These are phyloP conservation scores for Eupithecia vulgata DNA, from an alignment of 2,888 invertebrate species.

Conservation along the genomic window DNA sequence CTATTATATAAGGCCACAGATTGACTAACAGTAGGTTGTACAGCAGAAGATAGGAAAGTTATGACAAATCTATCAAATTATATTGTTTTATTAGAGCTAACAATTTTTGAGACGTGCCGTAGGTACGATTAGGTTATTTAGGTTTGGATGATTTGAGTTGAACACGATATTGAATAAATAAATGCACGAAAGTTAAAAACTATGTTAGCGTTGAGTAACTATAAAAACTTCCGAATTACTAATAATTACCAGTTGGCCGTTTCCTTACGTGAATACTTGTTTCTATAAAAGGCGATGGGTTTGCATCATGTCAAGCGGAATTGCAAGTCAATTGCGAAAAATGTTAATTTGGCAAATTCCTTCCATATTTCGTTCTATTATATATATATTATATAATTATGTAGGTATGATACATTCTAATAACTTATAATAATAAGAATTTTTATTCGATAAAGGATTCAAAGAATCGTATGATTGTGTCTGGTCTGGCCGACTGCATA, in stretches of 20 bases:
- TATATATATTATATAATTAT: too few species aligned
- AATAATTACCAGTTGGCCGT: neutral
- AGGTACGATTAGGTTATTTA: neutral
- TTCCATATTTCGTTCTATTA: neutral
- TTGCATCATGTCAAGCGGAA: neutral
- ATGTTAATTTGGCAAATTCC: neutral
- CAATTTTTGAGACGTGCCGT: constrained; percentile 4
- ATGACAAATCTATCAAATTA: constrained; percentile 16
- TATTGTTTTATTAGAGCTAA: neutral
- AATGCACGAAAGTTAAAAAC: too few species aligned
- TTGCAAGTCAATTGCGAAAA: neutral
- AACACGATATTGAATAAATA: too few species aligned
- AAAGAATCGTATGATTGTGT: too few species aligned
- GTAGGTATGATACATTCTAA: too few species aligned
- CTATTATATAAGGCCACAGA: constrained; percentile 20
- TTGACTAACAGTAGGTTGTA: constrained; percentile 9
- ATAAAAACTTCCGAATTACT: neutral
- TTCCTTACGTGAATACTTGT: neutral
- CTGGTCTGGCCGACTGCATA: too few species aligned
- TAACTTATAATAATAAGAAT: too few species aligned
- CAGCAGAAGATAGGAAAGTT: constrained; percentile 12
- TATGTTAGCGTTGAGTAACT: too few species aligned
- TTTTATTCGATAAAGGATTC: too few species aligned
- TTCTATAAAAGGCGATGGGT: neutral
- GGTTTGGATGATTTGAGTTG: neutral